Base-by-base conservation (phyloP, 2,888 invertebrate species). In the Ectropis crepuscularia region DNA sequence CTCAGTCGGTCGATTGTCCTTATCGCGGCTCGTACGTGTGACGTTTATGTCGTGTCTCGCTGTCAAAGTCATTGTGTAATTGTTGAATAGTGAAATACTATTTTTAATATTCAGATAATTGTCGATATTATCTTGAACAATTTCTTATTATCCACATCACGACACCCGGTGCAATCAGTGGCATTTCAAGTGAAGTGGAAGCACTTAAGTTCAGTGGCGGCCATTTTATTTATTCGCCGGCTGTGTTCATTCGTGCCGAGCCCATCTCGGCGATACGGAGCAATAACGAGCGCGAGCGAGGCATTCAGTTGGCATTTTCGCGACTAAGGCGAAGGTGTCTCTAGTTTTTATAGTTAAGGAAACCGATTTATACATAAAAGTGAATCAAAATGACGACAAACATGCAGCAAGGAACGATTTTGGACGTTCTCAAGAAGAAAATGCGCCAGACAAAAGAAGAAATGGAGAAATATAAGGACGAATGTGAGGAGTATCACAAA, bases 401-500 rank as follows among this genome's bases (percentile, higher is more conserved):
- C 92, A 96, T 97, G 94, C 96, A 96, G 91, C 98, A 98, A 94
- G 98, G 98, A 87, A 96, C 97, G 85, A 96, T 99, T 81, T 94
- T 99, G 91, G 98, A 99, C 94, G 98, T 98, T 86, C 95, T 99
- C 85, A 99, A 99, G 95, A 98, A 99, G 95, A 99, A 99, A 96
- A 99, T 99, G 99, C 96, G 98, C 80, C 98, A 98, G 93, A 98
- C 99, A 82, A 98, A 99, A 94, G 98, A 99, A 92, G 99, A 99
- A 95, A 97, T 99, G 96, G 99, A 99, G 92, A 96, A 97, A 93
- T 98, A 98, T 94, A 98, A 98, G 94, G 99, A 99, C 93, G 98
- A 98, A 91, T 97, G 98, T 91, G 99, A 99, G 93, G 98, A 98
- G 93, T 97, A 96, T 90, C 97, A 98, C 93, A 97, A 98, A 95